A percentile compares a stretch with the other conserved stretches of the same genome.
These are phyloP conservation scores for Poecilia latipinna DNA, from an alignment of 2,113 vertebrate species.

Conservation along the genomic window DNA sequence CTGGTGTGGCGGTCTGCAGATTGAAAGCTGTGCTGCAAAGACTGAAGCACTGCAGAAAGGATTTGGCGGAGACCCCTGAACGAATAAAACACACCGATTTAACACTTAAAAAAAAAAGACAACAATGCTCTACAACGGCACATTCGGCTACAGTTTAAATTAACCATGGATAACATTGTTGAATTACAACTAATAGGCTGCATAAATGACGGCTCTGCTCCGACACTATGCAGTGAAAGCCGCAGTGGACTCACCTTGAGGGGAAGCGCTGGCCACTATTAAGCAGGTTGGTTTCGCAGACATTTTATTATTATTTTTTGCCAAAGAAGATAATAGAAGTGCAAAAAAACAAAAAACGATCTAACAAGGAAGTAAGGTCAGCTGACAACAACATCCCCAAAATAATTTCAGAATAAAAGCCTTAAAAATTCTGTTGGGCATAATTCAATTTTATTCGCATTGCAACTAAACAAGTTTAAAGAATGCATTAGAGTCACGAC, in stretches of 20 bases:
- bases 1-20: slow-evolving; percentile 94
- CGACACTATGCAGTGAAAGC: too few species aligned
- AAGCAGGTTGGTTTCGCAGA: slow-evolving; percentile 74
- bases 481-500: too few species aligned
- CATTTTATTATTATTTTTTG: slow-evolving; percentile 43
- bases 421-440: background rate
- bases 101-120: too few species aligned
- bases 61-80: slow-evolving; percentile 91
- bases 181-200: background rate
- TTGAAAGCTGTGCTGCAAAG: slow-evolving; percentile 88
- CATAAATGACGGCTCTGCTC: background rate
- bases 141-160: too few species aligned
- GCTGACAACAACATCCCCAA: slow-evolving; percentile 73
- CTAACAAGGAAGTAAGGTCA: slow-evolving; percentile 47
- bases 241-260: slow-evolving; percentile 58
- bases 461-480: too few species aligned
- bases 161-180: background rate
- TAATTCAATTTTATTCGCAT: too few species aligned
- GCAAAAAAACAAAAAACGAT: background rate
- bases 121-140: too few species aligned
- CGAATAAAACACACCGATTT: slow-evolving; percentile 19
- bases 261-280: slow-evolving; percentile 73
- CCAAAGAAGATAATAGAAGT: background rate
- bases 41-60: slow-evolving; percentile 91
- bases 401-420: slow-evolving; percentile 60